Evolutionary conservation across 2,797 vertebrate genomes (phyloP), one percentile per base, ranked within the genome.

Genomic region (Sparidentex hasta): DNA sequence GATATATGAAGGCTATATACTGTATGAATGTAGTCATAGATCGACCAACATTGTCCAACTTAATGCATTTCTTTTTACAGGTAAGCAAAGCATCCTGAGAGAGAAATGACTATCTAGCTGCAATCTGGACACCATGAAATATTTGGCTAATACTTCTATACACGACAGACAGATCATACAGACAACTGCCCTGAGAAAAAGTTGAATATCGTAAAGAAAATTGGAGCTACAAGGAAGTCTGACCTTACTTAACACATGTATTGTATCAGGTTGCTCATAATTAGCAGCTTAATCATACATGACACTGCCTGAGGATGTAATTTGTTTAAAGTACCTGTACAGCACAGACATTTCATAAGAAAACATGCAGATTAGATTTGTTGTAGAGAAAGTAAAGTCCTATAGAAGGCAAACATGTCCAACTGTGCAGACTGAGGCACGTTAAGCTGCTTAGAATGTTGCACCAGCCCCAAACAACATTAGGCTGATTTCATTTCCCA

Each of bases 401-500:
- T 21, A 16, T 54, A 16, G 44, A 67, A 61, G 54, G 61, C 52
- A 67, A 27, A 55, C 47, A 55, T 64, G 54, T 65, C 21, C 20
- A 68, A 3, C 5, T 16, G 23, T 57, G 23, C 62, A 38, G 25
- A 58, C 20, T 20, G 14, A 14, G 43, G n/a, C 16, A 11, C 7
- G 65, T 71, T 11, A 2, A n/a, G 27, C 47, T 74, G 41, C 64
- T 68, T 43, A 46, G 8, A 52, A 8, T 25, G 33, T 55, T 44
- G 65, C 2, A 11, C 7, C 23, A 52, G 33, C 25, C n/a, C 38
- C 33, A 58, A 71, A 74, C 23, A 55, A 27, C 29, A 65, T 65
- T n/a, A 58, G 20, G 23, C 9, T 43, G 50, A 78, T 73, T 74
- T 52, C 0, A 65, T 83, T 58, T 74, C 27, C 46, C 46, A 27